Evolutionary conservation across 2,797 vertebrate genomes (phyloP), one percentile per base, ranked within the genome.

Genomic region (Brachyalestes nurse): DNA sequence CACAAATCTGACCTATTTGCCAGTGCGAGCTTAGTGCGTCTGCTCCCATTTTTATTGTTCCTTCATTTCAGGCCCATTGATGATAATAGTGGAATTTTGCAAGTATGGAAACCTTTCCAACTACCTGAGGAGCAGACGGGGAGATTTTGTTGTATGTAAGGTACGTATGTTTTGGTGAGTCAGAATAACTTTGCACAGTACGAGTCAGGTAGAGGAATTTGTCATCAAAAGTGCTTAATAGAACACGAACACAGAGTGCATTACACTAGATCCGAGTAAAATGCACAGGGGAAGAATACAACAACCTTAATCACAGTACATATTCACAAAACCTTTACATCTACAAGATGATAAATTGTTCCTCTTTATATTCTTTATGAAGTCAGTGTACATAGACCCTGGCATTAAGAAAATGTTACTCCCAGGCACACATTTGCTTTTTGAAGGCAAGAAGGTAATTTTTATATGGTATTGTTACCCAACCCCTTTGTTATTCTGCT

Each of bases 41-140:
- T 49, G 53, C 6, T 34, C 28, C 1, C 6, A 53, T 34, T 53
- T 53, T 60, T n/a, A 23, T 13, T 25, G 0, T 72, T 25, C 61
- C 19, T 28, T 49, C 9, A 38, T 73, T 72, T 76, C 66, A 98
- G 97, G 96, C 80, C 96, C 95, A 21, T 78, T 98, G 88, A 98
- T 98, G 97, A 96, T 98, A 88, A 97, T 98, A n/a, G 97, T 98
- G 74, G 97, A 98, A 88, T 98, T 94, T 69, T 98, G 97, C 95
- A 98, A 97, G 87, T 96, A 98, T 16, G 97, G 97, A 82, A 98
- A 98, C 84, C 89, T 98, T 87, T 97, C 96, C 75, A 96, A 96
- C 91, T 98, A 97, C 47, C 88, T 98, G 60, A 93, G 96, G 82
- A 92, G 95, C 78, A 97, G 96, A 87, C 92, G 97, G 82, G 95